Evolutionary conservation across 2,113 vertebrate genomes (phyloP).

Genomic region (Solea senegalensis): DNA sequence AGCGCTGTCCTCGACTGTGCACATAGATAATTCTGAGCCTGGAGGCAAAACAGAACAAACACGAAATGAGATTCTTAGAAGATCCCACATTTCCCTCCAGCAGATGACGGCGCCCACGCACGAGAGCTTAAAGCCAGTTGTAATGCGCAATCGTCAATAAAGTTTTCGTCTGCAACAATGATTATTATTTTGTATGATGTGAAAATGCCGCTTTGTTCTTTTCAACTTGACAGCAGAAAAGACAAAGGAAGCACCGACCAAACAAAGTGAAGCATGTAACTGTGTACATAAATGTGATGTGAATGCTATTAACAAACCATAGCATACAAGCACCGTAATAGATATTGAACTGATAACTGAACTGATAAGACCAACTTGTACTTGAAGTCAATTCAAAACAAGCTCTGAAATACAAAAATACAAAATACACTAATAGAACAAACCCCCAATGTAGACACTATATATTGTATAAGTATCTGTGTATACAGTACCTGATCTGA

Average conservation of each 20-base stretch:
- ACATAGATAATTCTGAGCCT: slow-evolving; percentile 30
- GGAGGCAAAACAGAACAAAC: slow-evolving; percentile 47
- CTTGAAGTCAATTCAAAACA: no score
- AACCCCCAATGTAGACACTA: not conserved
- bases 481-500: not conserved
- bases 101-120: slow-evolving; percentile 6
- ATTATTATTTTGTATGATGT: no score
- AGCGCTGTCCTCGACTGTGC: slow-evolving; percentile 4
- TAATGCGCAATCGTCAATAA: not conserved
- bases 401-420: not conserved
- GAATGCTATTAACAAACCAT: no score
- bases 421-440: not conserved
- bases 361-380: no score
- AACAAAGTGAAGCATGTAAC: no score
- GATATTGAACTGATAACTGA: no score
- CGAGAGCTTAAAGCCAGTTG: not conserved
- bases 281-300: no score
- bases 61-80: slow-evolving; percentile 31
- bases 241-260: no score
- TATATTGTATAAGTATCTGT: not conserved
- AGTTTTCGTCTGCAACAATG: no score
- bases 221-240: no score
- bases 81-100: slow-evolving; percentile 20
- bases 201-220: no score
- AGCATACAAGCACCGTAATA: no score